Evolutionary conservation across 2,113 vertebrate species (phyloP).

Genomic region (Trogon surrucura): DNA sequence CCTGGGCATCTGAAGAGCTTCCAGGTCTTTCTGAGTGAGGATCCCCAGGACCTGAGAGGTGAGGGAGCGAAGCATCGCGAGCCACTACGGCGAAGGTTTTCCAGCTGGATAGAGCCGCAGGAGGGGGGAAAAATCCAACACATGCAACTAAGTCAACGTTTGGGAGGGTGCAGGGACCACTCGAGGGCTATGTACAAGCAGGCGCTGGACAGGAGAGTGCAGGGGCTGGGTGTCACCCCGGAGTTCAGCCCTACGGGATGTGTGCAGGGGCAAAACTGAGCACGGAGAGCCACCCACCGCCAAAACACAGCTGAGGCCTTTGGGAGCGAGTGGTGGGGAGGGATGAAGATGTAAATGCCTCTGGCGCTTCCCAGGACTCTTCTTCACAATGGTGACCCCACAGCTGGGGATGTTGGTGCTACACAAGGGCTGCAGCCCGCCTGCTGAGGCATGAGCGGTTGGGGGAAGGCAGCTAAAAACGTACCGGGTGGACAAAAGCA

Average conservation of each 20-base stretch:
- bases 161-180: background rate
- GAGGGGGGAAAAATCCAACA: background rate
- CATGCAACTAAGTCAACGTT: slow-evolving; percentile 3
- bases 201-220: background rate
- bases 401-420: background rate
- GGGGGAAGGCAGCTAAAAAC: background rate
- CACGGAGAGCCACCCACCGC: background rate
- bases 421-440: background rate
- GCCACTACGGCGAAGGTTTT: background rate
- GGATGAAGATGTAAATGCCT: background rate
- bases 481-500: background rate
- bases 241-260: background rate
- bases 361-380: background rate
- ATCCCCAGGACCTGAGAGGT: background rate
- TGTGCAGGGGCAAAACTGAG: background rate
- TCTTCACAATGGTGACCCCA: background rate
- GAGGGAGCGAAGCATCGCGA: background rate
- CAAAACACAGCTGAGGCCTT: background rate
- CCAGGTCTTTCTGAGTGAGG: background rate
- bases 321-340: rapidly evolving
- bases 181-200: slow-evolving; percentile 46
- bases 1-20: rapidly evolving
- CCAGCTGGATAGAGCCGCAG: background rate
- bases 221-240: background rate
- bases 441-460: background rate